phyloP scores from a whole-genome alignment of 2,888 invertebrate species.

The Diogma glabrata region DNA sequence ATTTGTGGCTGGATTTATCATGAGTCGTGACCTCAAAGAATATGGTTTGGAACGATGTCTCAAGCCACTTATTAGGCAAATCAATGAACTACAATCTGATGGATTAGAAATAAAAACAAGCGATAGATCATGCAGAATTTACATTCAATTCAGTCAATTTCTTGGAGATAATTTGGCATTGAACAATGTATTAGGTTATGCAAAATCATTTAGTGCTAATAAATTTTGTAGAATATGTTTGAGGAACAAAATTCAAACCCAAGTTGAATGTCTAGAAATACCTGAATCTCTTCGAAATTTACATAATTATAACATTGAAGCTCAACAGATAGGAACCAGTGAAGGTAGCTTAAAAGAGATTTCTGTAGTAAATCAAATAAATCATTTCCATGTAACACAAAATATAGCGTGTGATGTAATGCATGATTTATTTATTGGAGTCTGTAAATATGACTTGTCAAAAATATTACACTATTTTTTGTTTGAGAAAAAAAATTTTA shows the following conservation, averaged over 20 bases:
- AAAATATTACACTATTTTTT: slow-evolving; percentile 3
- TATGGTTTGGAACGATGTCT: neutral
- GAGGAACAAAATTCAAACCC: neutral
- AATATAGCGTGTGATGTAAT: slow-evolving; percentile 5
- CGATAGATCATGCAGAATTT: neutral
- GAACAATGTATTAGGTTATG: neutral
- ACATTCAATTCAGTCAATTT: neutral
- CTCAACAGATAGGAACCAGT: neutral
- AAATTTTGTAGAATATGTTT: neutral
- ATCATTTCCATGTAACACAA: slow-evolving; percentile 7
- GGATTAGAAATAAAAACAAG: neutral
- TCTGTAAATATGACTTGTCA: slow-evolving; percentile 1
- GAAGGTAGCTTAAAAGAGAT: neutral
- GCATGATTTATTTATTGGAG: slow-evolving; percentile 5
- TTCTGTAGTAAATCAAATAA: neutral
- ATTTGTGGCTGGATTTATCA: neutral
- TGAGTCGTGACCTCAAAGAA: slow-evolving; percentile 3
- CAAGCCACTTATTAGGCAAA: neutral
- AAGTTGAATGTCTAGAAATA: neutral
- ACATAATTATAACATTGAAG: neutral
- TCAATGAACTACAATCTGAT: neutral
- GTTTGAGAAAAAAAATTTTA: neutral
- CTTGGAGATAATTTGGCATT: slow-evolving; percentile 2
- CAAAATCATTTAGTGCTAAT: slow-evolving; percentile 3
- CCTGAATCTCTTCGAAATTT: neutral